Conservation (phyloP, 1,140 invertebrate genomes). For the Drosophila leontia region DNA sequence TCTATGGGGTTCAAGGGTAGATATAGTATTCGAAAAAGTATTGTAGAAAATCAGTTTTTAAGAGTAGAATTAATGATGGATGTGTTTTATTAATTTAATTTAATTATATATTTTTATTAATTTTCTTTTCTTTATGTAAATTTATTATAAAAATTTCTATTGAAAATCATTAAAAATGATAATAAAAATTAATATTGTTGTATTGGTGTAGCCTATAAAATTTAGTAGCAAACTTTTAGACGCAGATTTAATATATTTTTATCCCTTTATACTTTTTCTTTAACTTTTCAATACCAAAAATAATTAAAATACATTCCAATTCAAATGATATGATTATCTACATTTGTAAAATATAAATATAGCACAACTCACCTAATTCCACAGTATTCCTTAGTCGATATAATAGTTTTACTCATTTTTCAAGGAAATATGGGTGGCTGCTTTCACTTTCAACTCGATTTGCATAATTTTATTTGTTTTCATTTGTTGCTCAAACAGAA, state of each 20-base stretch:
- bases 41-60: not conserved
- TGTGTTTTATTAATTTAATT: no score
- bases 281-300: no score
- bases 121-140: no score
- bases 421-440: constrained; percentile 10
- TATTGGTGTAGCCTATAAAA: no score
- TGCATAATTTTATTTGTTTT: constrained; percentile 78
- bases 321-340: not conserved
- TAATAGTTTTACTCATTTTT: no score
- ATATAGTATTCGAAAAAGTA: not conserved
- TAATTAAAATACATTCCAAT: not conserved
- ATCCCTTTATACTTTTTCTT: not conserved
- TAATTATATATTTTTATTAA: not conserved
- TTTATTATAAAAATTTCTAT: not conserved
- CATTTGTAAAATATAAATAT: not conserved
- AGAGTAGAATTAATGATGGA: not conserved
- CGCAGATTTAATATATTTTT: not conserved
- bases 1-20: not conserved
- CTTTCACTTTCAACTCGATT: constrained; percentile 55
- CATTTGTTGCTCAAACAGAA: constrained; percentile 52
- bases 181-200: no score
- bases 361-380: no score
- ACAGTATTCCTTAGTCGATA: not conserved
- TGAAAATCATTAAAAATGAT: no score
- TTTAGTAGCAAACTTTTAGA: not conserved